phyloP scores from a whole-genome alignment of 2,888 invertebrate species.

The Netelia melanura region DNA sequence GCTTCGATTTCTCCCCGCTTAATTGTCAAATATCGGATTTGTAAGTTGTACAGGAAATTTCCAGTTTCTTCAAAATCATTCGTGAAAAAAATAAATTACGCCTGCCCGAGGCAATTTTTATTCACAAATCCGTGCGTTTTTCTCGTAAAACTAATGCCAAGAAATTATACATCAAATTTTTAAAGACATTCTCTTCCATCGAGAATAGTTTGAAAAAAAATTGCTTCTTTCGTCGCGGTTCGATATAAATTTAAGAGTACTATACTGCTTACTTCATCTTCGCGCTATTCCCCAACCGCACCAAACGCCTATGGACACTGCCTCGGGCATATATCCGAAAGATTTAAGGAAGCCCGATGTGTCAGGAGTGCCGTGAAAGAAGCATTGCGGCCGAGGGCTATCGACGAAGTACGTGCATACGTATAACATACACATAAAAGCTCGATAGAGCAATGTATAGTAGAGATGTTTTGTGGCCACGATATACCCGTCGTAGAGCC shows the following conservation, averaged over 20 bases:
- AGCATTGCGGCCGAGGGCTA: constrained; percentile 48
- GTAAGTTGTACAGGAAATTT: too few species aligned
- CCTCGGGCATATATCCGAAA: neutral
- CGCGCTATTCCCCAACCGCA: neutral
- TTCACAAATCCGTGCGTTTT: too few species aligned
- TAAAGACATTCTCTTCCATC: too few species aligned
- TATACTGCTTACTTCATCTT: neutral
- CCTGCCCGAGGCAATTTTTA: too few species aligned
- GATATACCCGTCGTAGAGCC: constrained; percentile 62
- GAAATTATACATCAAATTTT: too few species aligned
- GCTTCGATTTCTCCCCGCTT: too few species aligned
- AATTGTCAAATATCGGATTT: too few species aligned
- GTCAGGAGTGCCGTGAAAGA: constrained; percentile 10
- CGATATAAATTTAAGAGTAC: neutral
- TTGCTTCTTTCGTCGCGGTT: neutral
- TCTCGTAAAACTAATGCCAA: too few species aligned
- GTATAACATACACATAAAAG: constrained; percentile 4
- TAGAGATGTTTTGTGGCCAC: constrained; percentile 61
- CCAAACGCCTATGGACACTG: neutral
- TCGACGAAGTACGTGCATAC: constrained; percentile 25
- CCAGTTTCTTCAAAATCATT: too few species aligned
- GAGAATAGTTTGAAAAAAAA: too few species aligned
- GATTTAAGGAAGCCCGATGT: constrained; percentile 56
- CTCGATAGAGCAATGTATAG: constrained; percentile 46
- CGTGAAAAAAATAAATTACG: too few species aligned